Evolutionary conservation across 2,797 vertebrate genomes (phyloP).

Genomic region (Steatocranus sp.): DNA sequence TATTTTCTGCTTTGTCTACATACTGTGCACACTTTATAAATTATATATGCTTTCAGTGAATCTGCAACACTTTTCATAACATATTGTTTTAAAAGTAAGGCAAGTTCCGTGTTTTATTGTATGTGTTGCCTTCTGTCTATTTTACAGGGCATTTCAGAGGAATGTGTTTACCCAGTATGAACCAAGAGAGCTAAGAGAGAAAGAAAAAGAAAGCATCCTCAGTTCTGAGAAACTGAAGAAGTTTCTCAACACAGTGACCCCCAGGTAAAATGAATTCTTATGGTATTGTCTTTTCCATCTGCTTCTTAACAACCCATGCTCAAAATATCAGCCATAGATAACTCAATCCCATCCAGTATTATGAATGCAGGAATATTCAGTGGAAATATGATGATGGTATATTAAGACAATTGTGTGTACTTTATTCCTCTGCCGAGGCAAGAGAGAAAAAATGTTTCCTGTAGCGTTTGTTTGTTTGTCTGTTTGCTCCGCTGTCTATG

Average conservation of each 20-base stretch:
- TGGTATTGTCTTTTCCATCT: neutral
- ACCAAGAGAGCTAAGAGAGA: constrained; percentile 73
- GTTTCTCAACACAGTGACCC: constrained; percentile 70
- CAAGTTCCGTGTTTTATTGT: neutral
- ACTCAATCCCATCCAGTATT: neutral
- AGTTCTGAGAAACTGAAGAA: constrained; percentile 70
- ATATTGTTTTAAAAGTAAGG: neutral
- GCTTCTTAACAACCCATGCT: neutral
- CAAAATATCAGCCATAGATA: neutral
- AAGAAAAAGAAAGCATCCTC: constrained; percentile 70
- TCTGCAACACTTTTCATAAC: neutral
- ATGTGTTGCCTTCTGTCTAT: neutral
- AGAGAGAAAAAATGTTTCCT: neutral
- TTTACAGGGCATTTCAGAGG: constrained; percentile 77
- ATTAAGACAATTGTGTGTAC: neutral
- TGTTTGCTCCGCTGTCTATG: neutral
- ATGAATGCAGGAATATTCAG: neutral
- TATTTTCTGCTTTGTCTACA: neutral
- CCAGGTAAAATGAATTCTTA: constrained; percentile 70
- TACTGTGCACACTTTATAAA: neutral
- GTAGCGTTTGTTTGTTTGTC: neutral
- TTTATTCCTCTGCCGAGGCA: neutral
- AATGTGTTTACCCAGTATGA: constrained; percentile 81
- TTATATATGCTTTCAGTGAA: neutral
- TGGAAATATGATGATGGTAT: neutral